Evolutionary conservation across 2,797 vertebrate genomes (phyloP).

Genomic region (Eurystomus glaucurus): DNA sequence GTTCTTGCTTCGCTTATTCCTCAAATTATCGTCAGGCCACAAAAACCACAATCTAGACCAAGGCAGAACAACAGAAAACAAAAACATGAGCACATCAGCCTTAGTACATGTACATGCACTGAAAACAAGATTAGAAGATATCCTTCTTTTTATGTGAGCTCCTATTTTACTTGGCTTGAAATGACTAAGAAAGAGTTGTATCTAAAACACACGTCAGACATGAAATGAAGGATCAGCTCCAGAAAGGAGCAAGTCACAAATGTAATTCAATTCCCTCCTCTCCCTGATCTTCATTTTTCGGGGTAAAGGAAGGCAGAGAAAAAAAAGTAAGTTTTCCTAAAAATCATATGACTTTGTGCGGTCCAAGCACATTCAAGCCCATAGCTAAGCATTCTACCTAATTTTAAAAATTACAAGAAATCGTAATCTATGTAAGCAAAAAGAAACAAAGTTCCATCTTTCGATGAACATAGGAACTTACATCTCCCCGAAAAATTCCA

Average conservation of each 20-base stretch:
- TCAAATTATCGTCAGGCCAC: constrained; percentile 93
- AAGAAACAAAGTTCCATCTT: background rate
- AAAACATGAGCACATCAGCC: background rate
- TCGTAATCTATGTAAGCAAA: background rate
- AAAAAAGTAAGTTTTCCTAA: background rate
- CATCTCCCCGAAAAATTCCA: background rate
- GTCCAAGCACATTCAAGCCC: background rate
- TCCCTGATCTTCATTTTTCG: background rate
- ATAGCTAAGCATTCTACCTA: background rate
- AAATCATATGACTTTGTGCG: background rate
- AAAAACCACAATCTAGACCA: constrained; percentile 93
- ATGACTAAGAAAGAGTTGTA: background rate
- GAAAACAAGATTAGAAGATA: background rate
- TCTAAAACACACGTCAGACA: background rate
- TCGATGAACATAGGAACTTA: background rate
- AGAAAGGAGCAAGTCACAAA: background rate
- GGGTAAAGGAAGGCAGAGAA: background rate
- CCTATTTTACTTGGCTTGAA: background rate
- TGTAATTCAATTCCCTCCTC: background rate
- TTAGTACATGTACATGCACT: background rate
- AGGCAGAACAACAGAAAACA: background rate
- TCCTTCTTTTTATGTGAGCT: background rate
- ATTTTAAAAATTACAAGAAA: background rate
- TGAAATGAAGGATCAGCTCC: background rate
- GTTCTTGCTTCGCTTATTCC: constrained; percentile 92